These are phyloP conservation scores for Meteorus sp. DNA, from an alignment of 1,140 invertebrate genomes.

Conservation along the genomic window DNA sequence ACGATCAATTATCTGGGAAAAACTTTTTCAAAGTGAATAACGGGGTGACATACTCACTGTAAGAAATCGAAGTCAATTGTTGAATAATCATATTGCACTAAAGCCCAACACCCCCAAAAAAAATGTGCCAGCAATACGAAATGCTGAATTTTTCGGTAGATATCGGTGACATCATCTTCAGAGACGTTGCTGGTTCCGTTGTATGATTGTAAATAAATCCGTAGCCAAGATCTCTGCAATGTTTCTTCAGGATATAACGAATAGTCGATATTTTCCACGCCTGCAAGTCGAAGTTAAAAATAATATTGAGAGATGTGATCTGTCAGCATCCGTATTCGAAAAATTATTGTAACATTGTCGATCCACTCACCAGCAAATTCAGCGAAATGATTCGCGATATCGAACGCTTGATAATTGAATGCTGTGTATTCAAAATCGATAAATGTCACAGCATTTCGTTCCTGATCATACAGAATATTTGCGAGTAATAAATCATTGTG, in stretches of 20 bases:
- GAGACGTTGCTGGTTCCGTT: conserved; percentile 55
- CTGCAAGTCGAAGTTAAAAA: conserved; percentile 48
- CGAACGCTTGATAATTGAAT: conserved; percentile 93
- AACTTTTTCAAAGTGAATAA: too few species aligned
- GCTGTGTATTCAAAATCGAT: conserved; percentile 98
- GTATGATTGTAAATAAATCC: conserved; percentile 72
- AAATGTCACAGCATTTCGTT: conserved; percentile 77
- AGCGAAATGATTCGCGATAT: conserved; percentile 97
- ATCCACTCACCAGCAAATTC: conserved; percentile 94
- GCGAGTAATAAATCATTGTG: conserved; percentile 97
- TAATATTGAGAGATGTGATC: background rate
- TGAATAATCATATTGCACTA: conserved; percentile 89
- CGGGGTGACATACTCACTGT: conserved; percentile 77
- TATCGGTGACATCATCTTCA: conserved; percentile 66
- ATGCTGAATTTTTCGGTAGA: conserved; percentile 80
- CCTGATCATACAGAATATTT: conserved; percentile 86
- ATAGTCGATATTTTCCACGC: conserved; percentile 75
- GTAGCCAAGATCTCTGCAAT: conserved; percentile 83
- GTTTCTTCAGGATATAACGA: conserved; percentile 77
- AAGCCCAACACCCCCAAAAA: conserved; percentile 91
- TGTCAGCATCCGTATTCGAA: too few species aligned
- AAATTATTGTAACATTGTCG: background rate
- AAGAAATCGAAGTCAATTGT: conserved; percentile 94
- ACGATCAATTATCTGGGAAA: too few species aligned
- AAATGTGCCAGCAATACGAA: conserved; percentile 82